A percentile compares a stretch with the other conserved stretches of the same genome.
Conservation (phyloP, 2,888 invertebrate species). For the Melangyna quadrimaculata region DNA sequence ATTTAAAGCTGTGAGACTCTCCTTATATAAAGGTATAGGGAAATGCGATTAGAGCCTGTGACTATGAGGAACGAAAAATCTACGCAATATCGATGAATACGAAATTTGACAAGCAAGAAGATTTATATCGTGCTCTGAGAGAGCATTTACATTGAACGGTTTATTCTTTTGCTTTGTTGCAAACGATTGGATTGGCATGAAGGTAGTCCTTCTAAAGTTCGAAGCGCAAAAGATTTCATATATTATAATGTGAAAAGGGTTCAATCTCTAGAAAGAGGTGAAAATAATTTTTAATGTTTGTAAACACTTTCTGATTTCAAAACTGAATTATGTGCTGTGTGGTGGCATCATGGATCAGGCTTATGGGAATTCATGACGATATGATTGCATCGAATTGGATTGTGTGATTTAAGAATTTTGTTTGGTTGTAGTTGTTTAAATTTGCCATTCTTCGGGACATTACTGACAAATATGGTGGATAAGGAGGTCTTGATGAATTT, state of each 20-base stretch:
- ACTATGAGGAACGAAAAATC: slow-evolving; percentile 72
- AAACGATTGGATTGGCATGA: slow-evolving; percentile 19
- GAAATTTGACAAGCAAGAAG: slow-evolving; percentile 73
- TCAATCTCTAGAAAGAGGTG: slow-evolving; percentile 44
- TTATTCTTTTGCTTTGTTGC: background rate
- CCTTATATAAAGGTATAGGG: slow-evolving; percentile 58
- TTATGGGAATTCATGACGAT: background rate
- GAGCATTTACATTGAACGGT: slow-evolving; percentile 4
- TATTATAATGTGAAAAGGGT: slow-evolving; percentile 56
- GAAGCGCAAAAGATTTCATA: background rate
- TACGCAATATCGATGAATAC: slow-evolving; percentile 73
- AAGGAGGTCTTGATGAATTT: background rate
- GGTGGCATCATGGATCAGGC: too few relatives aligned
- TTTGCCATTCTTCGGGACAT: background rate
- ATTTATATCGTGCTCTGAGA: slow-evolving; percentile 71
- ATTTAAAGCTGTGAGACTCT: slow-evolving; percentile 46
- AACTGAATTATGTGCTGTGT: slow-evolving; percentile 8
- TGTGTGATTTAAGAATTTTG: background rate
- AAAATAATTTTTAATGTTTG: slow-evolving; percentile 42
- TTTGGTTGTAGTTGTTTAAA: background rate
- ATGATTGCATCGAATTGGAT: background rate
- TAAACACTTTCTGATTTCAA: slow-evolving; percentile 51
- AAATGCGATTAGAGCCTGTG: slow-evolving; percentile 64
- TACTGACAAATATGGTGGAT: background rate
- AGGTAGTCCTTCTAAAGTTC: background rate